phyloP scores from a whole-genome alignment of 2,797 vertebrate species.

The Triplophysa bombifrons region DNA sequence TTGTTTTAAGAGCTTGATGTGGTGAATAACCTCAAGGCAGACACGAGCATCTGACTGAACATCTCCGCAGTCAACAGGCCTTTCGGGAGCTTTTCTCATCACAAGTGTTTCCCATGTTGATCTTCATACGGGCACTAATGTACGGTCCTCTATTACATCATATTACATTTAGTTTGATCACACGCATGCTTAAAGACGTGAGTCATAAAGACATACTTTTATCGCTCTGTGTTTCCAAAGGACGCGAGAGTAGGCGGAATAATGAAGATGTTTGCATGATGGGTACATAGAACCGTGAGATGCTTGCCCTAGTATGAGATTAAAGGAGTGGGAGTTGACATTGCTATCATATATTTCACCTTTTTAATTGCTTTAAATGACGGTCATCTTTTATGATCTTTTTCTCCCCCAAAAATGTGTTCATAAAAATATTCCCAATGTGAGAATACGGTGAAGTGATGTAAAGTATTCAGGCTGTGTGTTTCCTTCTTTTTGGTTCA shows the following conservation, averaged over 20 bases:
- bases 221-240: neutral
- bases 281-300: no score
- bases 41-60: conserved; percentile 55
- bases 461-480: neutral
- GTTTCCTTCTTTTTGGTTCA: conserved; percentile 22
- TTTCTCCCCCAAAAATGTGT: no score
- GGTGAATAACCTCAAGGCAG: conserved; percentile 69
- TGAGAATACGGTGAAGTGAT: no score
- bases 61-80: conserved; percentile 45
- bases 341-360: no score
- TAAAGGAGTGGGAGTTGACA: no score
- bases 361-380: no score
- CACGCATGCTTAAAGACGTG: neutral
- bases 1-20: conserved; percentile 68
- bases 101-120: conserved; percentile 8
- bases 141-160: neutral
- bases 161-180: neutral
- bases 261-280: neutral
- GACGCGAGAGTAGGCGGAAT: neutral
- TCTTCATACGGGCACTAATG: neutral
- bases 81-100: neutral
- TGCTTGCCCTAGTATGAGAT: no score
- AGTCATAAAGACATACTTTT: conserved; percentile 1
- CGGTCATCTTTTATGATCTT: no score
- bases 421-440: no score